Evolutionary conservation across 1,140 invertebrate genomes (phyloP), one percentile per base, ranked within the genome.

Genomic region (Drosophila pseudoobscura): DNA sequence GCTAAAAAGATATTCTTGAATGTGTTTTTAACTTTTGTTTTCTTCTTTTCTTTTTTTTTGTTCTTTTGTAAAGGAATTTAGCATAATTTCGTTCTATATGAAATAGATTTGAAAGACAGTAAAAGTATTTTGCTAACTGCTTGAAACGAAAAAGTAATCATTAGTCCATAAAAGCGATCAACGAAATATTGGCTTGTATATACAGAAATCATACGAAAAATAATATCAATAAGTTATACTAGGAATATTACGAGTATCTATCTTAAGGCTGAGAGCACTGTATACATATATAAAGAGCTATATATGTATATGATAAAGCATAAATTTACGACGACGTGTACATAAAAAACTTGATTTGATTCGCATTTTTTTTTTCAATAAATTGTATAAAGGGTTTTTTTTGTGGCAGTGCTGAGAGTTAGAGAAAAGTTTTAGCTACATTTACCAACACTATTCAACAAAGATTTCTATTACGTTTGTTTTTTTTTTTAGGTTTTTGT

Each of bases 51-150:
- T 69, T 29, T 54, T 41, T 66, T 64, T 54, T 77, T 55, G 41
- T 58, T 49, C 20, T 62, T 75, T 82, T 75, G 46, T 50, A 50
- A 74, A 64, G 58, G 64, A 89, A 89, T 88, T 89, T 87, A 87
- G 87, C 72, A 85, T 90, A 90, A 90, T 90, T 90, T 90, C 88
- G 88, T 90, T 90, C 88, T 90, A 90, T 90, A 90, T 90, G 74
- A 76, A 73, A 78, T 82, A 82, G 66, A 82, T 62, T 68, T 75
- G 41, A 52, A 65, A 71, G 65, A 80, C 45, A 74, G 61, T 68
- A 75, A 62, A 50, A 59, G 50, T 29, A 61, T 53, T 59, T 62
- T 53, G 82, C 76, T 85, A 80, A 75, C 82, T 83, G 79, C 70
- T 82, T 83, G 26, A 82, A 83, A 82, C 56, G 11, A 35, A 55